These are phyloP conservation scores for Nannobrachium achirus DNA, from an alignment of 2,113 vertebrate genomes.

Conservation along the genomic window DNA sequence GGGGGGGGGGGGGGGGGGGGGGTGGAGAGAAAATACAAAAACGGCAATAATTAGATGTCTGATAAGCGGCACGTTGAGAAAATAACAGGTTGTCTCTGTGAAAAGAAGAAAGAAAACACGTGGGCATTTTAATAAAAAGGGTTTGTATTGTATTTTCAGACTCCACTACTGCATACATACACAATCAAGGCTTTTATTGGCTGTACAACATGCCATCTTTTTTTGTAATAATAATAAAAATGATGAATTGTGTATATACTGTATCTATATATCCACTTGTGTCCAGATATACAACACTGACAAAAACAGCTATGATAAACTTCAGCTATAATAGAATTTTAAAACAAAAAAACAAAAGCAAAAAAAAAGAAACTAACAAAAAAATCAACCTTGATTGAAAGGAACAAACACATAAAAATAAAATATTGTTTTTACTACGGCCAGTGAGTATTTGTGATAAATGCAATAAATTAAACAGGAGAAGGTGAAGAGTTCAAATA, in stretches of 20 bases:
- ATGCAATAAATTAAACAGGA: slow-evolving; percentile 76
- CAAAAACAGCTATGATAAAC: slow-evolving; percentile 78
- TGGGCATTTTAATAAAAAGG: slow-evolving; percentile 73
- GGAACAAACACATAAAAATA: slow-evolving; percentile 66
- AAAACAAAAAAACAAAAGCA: slow-evolving; percentile 19
- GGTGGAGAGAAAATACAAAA: slow-evolving; percentile 70
- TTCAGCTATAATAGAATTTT: slow-evolving; percentile 49
- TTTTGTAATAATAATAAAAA: slow-evolving; percentile 64
- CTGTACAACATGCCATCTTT: slow-evolving; percentile 77
- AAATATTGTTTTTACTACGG: slow-evolving; percentile 56
- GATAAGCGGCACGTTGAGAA: slow-evolving; percentile 69
- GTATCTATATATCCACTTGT: slow-evolving; percentile 82
- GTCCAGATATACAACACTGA: slow-evolving; percentile 81
- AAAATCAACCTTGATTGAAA: slow-evolving; percentile 60
- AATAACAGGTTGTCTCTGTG: slow-evolving; percentile 18
- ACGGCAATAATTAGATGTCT: slow-evolving; percentile 81
- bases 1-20: no score
- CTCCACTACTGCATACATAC: slow-evolving; percentile 98
- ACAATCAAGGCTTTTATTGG: slow-evolving; percentile 91
- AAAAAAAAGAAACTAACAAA: no score
- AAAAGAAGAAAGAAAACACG: slow-evolving; percentile 44
- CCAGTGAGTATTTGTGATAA: slow-evolving; percentile 51
- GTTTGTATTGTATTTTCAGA: slow-evolving; percentile 85
- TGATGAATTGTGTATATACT: slow-evolving; percentile 70
- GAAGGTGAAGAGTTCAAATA: slow-evolving; percentile 56